A percentile compares a stretch with the other conserved stretches of the same genome.
phyloP scores from a whole-genome alignment of 92 coral and sea anemone species.

The Phenganax subtilis region DNA sequence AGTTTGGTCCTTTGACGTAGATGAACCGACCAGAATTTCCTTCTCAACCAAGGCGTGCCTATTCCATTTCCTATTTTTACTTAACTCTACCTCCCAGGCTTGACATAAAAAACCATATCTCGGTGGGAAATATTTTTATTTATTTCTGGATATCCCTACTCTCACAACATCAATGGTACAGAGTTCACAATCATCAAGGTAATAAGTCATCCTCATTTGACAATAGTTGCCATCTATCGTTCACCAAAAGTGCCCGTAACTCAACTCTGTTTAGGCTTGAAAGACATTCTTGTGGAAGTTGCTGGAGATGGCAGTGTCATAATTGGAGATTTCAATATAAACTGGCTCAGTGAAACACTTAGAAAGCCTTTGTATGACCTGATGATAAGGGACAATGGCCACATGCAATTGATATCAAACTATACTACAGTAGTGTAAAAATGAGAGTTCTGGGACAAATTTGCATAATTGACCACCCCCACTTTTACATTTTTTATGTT shows the following conservation, averaged over 20 bases:
- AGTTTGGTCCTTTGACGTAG: no score
- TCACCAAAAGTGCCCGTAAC: conserved; percentile 24
- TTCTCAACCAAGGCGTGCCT: no score
- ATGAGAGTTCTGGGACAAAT: no score
- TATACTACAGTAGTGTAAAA: no score
- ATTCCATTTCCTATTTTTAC: no score
- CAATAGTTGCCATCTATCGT: conserved; percentile 31
- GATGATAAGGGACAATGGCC: conserved; percentile 22
- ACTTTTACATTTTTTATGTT: no score
- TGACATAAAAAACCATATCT: no score
- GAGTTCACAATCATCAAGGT: conserved; percentile 28
- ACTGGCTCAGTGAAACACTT: conserved; percentile 29
- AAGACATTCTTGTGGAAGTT: neutral
- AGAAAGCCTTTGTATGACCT: conserved; percentile 29
- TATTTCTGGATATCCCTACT: conserved; percentile 44
- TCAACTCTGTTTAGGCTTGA: conserved; percentile 31
- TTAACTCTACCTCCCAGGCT: no score
- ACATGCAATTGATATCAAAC: neutral
- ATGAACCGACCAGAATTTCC: no score
- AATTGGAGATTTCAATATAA: conserved; percentile 37
- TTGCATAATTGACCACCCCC: no score
- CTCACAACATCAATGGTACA: conserved; percentile 46
- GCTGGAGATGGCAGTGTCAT: neutral
- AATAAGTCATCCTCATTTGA: conserved; percentile 18
- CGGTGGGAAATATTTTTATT: neutral